Evolutionary conservation across 2,888 invertebrate species (phyloP).

Genomic region (Perdita meconis): DNA sequence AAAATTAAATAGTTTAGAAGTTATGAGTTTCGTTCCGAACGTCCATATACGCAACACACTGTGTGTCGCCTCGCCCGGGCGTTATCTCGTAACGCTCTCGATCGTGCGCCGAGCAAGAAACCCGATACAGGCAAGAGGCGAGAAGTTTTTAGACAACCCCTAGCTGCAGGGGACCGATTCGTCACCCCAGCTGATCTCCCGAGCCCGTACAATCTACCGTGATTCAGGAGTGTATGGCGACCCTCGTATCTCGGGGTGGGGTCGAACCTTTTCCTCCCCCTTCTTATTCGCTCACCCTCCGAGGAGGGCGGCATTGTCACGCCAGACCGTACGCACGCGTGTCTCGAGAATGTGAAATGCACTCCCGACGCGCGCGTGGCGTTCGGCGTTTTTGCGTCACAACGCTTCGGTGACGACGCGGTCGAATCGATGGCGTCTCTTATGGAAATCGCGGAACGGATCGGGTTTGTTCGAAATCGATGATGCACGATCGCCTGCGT

Average conservation of each 20-base stretch:
- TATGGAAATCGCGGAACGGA: conserved; percentile 26
- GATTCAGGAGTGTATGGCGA: conserved; percentile 46
- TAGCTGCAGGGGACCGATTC: conserved; percentile 3
- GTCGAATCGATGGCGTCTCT: neutral
- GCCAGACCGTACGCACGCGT: conserved; percentile 18
- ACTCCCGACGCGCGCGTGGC: conserved; percentile 8
- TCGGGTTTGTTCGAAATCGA: conserved; percentile 39
- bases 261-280: conserved; percentile 27
- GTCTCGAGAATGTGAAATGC: conserved; percentile 36
- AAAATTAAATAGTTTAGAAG: too few relatives aligned
- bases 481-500: conserved; percentile 32
- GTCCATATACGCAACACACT: too few relatives aligned
- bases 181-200: conserved; percentile 36
- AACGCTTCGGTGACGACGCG: neutral
- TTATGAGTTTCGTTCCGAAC: too few relatives aligned
- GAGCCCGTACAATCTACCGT: conserved; percentile 52
- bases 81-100: neutral
- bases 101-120: neutral
- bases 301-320: conserved; percentile 43
- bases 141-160: conserved; percentile 22
- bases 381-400: too few relatives aligned
- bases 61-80: neutral
- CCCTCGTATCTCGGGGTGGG: conserved; percentile 25
- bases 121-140: neutral
- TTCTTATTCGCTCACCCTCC: too few relatives aligned